Percentiles rank a stretch among this genome's conserved stretches.
phyloP scores from a whole-genome alignment of 2,888 invertebrate species.

The Agonopterix heracliana region DNA sequence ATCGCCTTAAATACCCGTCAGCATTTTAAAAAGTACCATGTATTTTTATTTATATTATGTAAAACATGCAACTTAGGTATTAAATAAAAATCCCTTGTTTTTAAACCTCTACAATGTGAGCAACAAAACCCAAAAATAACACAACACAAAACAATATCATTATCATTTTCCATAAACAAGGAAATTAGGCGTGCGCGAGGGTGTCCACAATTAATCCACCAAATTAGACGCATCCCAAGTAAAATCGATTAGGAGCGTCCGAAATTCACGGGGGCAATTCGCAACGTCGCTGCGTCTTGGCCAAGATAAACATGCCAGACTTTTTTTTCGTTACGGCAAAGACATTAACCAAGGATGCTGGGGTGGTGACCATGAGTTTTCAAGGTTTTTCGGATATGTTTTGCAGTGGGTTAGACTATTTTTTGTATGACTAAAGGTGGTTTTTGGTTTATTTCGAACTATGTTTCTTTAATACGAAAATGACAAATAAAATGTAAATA shows the following conservation, averaged over 20 bases:
- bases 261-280: conserved; percentile 47
- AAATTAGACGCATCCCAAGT: conserved; percentile 67
- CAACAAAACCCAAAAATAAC: too few relatives aligned
- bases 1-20: too few relatives aligned
- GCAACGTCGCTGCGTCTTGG: conserved; percentile 50
- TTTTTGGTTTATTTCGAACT: too few relatives aligned
- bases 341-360: conserved; percentile 74
- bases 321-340: conserved; percentile 67
- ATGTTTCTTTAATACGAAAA: too few relatives aligned
- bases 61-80: too few relatives aligned
- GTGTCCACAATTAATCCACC: conserved; percentile 72
- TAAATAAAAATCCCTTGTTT: too few relatives aligned
- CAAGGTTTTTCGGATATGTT: not conserved
- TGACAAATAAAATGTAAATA: too few relatives aligned
- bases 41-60: too few relatives aligned
- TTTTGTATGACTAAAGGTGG: too few relatives aligned
- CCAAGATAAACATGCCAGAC: conserved; percentile 73
- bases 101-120: too few relatives aligned
- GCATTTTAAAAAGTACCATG: too few relatives aligned
- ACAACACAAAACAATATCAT: conserved; percentile 20
- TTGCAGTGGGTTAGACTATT: too few relatives aligned
- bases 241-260: conserved; percentile 67
- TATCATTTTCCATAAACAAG: conserved; percentile 58
- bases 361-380: conserved; percentile 34
- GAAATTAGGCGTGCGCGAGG: conserved; percentile 65